phyloP scores from a whole-genome alignment of 2,113 vertebrate species.

The Microtus pennsylvanicus region DNA sequence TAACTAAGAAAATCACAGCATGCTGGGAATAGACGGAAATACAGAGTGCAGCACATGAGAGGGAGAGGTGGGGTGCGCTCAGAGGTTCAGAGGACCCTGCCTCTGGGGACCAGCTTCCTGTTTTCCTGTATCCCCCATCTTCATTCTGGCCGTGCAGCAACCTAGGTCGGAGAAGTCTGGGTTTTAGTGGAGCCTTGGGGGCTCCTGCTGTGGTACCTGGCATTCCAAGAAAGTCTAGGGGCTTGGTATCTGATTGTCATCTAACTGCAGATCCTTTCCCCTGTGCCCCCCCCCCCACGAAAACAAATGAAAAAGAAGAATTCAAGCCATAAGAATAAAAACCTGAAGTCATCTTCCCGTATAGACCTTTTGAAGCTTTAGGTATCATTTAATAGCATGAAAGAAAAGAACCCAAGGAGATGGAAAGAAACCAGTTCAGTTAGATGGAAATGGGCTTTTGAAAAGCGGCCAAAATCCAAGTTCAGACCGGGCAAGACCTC shows the following conservation, averaged over 20 bases:
- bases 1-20: background rate
- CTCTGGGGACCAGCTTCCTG: background rate
- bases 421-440: constrained; percentile 27
- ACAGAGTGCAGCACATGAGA: background rate
- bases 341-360: background rate
- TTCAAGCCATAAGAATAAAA: background rate
- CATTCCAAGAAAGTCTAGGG: background rate
- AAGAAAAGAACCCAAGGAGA: constrained; percentile 26
- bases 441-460: constrained; percentile 26
- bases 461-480: background rate
- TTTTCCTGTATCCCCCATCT: background rate
- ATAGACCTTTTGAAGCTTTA: background rate
- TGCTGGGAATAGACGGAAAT: background rate
- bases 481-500: background rate
- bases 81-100: background rate
- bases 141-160: background rate
- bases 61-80: background rate
- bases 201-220: background rate
- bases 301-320: too few relatives aligned
- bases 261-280: background rate
- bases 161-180: background rate
- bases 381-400: constrained; percentile 26
- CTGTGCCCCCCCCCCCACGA: background rate
- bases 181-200: background rate
- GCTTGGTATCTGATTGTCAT: background rate